Percentiles rank a stretch among this genome's conserved stretches.
These are phyloP conservation scores for Melipona bicolor DNA, from an alignment of 2,888 invertebrate species.

Conservation along the genomic window DNA sequence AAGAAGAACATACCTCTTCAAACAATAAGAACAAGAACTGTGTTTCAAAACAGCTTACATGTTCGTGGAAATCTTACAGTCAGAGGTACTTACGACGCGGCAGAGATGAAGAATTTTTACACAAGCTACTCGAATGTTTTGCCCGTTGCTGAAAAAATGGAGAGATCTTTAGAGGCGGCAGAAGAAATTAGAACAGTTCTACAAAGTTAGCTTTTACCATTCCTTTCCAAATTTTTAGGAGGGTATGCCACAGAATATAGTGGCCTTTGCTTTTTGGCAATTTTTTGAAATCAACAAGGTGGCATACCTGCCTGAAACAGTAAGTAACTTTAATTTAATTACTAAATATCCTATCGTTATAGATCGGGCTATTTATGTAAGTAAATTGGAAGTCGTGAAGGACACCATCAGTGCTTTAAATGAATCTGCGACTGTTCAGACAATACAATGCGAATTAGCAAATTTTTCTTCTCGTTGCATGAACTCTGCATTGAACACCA, in stretches of 20 bases:
- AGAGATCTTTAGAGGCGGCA: conserved; percentile 31
- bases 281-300: not conserved
- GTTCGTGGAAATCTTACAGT: conserved; percentile 73
- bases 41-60: conserved; percentile 63
- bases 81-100: conserved; percentile 61
- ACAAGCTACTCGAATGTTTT: conserved; percentile 12
- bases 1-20: conserved; percentile 67
- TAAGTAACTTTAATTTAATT: not conserved
- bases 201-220: conserved; percentile 61
- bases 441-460: conserved; percentile 38
- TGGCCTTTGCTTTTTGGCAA: not conserved
- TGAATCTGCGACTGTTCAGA: conserved; percentile 1
- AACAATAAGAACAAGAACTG: conserved; percentile 64
- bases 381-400: conserved; percentile 66
- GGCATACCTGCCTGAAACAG: not conserved
- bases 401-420: conserved; percentile 20
- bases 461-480: conserved; percentile 47
- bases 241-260: not conserved
- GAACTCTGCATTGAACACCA: not conserved
- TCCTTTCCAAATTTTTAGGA: not conserved
- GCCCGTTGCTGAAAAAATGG: conserved; percentile 23
- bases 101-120: conserved; percentile 56
- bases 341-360: conserved; percentile 12
- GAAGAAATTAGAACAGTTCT: conserved; percentile 66
- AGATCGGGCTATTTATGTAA: conserved; percentile 70